Percentiles rank a stretch among this genome's conserved stretches.
Conservation (phyloP, 2,113 vertebrate genomes). For the Nothocercus julius region DNA sequence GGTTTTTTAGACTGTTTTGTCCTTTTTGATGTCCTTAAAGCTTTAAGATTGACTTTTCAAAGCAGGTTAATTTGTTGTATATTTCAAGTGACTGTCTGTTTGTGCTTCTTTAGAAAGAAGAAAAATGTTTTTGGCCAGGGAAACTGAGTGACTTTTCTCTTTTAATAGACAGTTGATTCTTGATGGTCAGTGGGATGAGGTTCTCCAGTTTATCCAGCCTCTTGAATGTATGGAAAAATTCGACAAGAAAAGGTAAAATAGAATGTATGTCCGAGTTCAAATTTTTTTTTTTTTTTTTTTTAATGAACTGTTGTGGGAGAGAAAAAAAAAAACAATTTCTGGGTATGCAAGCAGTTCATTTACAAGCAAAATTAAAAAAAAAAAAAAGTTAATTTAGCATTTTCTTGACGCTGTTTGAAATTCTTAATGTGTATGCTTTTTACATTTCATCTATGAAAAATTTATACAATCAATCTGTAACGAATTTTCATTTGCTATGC, state of each 20-base stretch:
- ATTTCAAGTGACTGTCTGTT: background rate
- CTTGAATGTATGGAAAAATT: conserved; percentile 98
- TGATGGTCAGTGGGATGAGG: conserved; percentile 98
- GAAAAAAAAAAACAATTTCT: background rate
- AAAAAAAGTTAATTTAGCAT: background rate
- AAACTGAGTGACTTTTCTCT: background rate
- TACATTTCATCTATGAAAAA: background rate
- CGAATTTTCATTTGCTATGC: background rate
- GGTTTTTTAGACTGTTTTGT: background rate
- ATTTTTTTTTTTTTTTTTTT: background rate
- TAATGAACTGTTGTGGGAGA: background rate
- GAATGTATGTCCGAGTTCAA: background rate
- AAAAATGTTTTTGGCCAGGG: background rate
- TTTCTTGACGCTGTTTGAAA: background rate
- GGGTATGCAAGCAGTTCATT: background rate
- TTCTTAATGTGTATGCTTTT: background rate
- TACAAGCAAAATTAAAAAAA: background rate
- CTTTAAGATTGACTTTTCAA: background rate
- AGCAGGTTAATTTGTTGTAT: background rate
- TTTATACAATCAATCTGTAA: accelerated
- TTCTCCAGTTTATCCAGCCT: conserved; percentile 98
- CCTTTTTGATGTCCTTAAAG: background rate
- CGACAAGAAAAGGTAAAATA: conserved; percentile 91
- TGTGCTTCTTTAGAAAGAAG: background rate
- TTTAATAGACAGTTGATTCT: conserved; percentile 90